A percentile compares a stretch with the other conserved stretches of the same genome.
phyloP scores from a whole-genome alignment of 2,888 invertebrate species.

The Pollenia griseotomentosa region DNA sequence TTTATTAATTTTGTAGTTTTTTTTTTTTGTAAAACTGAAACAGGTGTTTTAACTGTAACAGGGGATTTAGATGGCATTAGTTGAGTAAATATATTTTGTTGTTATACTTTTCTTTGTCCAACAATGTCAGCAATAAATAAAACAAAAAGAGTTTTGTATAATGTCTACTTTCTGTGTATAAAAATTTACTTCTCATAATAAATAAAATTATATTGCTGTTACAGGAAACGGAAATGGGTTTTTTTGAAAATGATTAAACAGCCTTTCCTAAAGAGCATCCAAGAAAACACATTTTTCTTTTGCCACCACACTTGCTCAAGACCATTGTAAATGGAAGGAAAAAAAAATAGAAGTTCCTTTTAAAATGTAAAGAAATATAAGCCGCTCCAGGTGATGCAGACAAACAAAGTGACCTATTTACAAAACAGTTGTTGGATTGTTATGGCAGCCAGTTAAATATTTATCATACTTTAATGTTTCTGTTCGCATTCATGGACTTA shows the following conservation, averaged over 20 bases:
- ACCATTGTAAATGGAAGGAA: no score
- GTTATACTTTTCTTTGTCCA: neutral
- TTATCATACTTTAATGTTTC: neutral
- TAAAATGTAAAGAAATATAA: neutral
- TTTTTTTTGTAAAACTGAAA: conserved; percentile 29
- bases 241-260: conserved; percentile 34
- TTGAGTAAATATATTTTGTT: conserved; percentile 44
- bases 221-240: neutral
- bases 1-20: neutral
- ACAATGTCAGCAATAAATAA: conserved; percentile 6
- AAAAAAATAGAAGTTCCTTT: neutral
- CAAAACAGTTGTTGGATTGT: neutral
- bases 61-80: conserved; percentile 63
- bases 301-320: no score
- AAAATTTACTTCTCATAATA: conserved; percentile 11
- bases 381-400: conserved; percentile 8
- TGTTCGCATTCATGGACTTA: neutral
- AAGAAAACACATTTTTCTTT: neutral
- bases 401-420: conserved; percentile 36
- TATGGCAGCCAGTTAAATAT: neutral
- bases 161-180: neutral
- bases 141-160: conserved; percentile 24
- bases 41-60: conserved; percentile 66
- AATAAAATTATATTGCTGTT: conserved; percentile 5
- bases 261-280: neutral